These are phyloP conservation scores for Tiphia femorata DNA, from an alignment of 2,888 invertebrate genomes.

Conservation along the genomic window DNA sequence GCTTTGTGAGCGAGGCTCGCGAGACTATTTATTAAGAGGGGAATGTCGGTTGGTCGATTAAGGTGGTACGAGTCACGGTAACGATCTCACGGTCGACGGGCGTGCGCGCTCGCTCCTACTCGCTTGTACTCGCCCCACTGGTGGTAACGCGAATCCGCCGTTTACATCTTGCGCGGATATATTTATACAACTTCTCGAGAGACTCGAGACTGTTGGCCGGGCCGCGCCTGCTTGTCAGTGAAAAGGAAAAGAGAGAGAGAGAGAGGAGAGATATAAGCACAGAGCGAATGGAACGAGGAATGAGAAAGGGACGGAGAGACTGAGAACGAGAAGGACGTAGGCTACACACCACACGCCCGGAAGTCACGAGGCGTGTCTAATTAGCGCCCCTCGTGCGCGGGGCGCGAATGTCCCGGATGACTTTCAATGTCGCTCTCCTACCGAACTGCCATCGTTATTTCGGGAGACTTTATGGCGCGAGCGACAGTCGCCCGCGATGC, in stretches of 20 bases:
- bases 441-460: slow-evolving; percentile 12
- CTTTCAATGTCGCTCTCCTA: slow-evolving; percentile 18
- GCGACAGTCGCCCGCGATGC: neutral
- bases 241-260: neutral
- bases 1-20: no score
- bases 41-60: neutral
- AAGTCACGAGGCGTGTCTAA: slow-evolving; percentile 11
- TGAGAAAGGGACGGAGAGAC: no score
- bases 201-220: neutral
- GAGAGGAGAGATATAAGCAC: neutral
- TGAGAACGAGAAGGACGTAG: neutral
- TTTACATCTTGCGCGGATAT: neutral
- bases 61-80: neutral
- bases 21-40: slow-evolving; percentile 1
- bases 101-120: neutral
- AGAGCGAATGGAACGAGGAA: no score
- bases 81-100: neutral
- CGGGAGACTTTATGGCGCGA: slow-evolving; percentile 11
- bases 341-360: neutral
- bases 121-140: no score
- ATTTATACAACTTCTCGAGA: neutral
- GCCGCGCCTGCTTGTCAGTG: neutral
- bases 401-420: slow-evolving; percentile 8
- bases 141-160: slow-evolving; percentile 1
- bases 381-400: slow-evolving; percentile 7